Base-by-base conservation (phyloP, 30 jellyfish, hydroid and myxozoan species). In the Nemopilema nomurai region DNA sequence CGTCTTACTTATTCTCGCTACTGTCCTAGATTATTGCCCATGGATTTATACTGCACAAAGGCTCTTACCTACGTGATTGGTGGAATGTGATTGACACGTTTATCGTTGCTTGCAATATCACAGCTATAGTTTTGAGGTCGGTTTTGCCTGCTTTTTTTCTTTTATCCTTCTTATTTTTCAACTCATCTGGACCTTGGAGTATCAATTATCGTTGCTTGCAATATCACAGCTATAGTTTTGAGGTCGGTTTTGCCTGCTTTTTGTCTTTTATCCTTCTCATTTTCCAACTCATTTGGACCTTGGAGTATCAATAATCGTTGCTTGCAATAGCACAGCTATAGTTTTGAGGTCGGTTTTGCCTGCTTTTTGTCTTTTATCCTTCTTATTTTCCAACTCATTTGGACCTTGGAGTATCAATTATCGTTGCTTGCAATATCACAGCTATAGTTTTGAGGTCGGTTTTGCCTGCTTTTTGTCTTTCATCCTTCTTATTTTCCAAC, bases 181-280 rank as follows among this genome's bases (percentile, higher is more conserved):
- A n/a, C n/a, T n/a, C n/a, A n/a, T n/a, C n/a, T n/a, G n/a, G n/a
- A n/a, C n/a, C n/a, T n/a, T n/a, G n/a, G n/a, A n/a, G n/a, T n/a
- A n/a, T n/a, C n/a, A n/a, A n/a, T 83, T 25, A 96, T 93, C 32
- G 98, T 93, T 18, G 94, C 98, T 0, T 93, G 98, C 88, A 93
- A 93, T 69, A 88, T 93, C 41, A 91, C 97, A 51, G 98, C 98
- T 65, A 93, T 85, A 20, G 96, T 83, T 3, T 82, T 93, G 84
- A 89, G 92, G 98, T 93, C 83, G 19, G 81, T 3, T 41, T 41
- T 13, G 6, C 13, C 13, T 41, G 57, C 57, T 41, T 41, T 41
- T 41, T 41, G 6, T 6, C 57, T 41, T 13, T 41, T 41, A 6
- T 41, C 57, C 13, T 41, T 41, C 13, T 41, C 57, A 41, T 41